Percentiles rank a stretch among this genome's conserved stretches.
Evolutionary conservation across 2,797 vertebrate genomes (phyloP).

Genomic region (Allobates femoralis): DNA sequence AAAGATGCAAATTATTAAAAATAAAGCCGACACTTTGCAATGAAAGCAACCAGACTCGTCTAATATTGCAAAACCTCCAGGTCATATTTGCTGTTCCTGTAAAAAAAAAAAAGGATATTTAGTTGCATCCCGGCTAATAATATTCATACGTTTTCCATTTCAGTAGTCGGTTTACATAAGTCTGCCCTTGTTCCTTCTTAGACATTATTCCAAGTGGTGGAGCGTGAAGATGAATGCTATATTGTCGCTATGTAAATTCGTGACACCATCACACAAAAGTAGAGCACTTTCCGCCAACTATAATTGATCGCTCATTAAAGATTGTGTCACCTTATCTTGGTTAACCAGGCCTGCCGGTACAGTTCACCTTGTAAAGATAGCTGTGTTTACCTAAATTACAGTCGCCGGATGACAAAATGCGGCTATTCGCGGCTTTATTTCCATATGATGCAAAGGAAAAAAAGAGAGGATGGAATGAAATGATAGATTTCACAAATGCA

Average conservation of each 20-base stretch:
- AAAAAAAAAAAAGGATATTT: constrained; percentile 11
- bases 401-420: neutral
- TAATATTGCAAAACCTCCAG: constrained; percentile 18
- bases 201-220: constrained; percentile 27
- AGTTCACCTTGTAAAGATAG: constrained; percentile 36
- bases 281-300: neutral
- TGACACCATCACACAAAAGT: constrained; percentile 5
- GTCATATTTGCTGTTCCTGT: constrained; percentile 8
- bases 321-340: constrained; percentile 39
- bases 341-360: constrained; percentile 19
- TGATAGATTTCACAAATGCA: neutral
- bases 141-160: constrained; percentile 15
- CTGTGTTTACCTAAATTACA: constrained; percentile 39
- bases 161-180: constrained; percentile 18
- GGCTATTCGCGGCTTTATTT: neutral
- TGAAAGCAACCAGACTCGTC: neutral
- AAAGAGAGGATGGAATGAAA: neutral
- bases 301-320: constrained; percentile 33
- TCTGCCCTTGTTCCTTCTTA: neutral
- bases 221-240: constrained; percentile 16
- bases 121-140: constrained; percentile 8
- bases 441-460: neutral
- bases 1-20: constrained; percentile 35
- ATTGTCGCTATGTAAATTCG: neutral
- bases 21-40: constrained; percentile 17